These are phyloP conservation scores for Phacellophora camtschatica DNA, from an alignment of 30 jellyfish, hydroid and myxozoan genomes.

Conservation along the genomic window DNA sequence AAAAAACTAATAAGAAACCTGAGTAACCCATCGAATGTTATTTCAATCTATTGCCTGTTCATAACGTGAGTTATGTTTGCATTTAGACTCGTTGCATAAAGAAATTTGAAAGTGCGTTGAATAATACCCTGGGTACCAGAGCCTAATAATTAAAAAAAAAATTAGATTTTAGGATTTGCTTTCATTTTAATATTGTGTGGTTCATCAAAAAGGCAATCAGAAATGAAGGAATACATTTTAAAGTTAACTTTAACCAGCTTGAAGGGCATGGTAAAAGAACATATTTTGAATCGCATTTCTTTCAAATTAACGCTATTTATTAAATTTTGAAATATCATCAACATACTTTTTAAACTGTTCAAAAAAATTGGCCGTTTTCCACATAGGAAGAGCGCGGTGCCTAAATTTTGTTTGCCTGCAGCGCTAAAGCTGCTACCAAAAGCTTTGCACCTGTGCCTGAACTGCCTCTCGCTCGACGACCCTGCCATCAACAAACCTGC, in stretches of 20 bases:
- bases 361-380: background rate
- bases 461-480: background rate
- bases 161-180: too few species aligned
- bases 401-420: background rate
- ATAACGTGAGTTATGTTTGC: constrained; percentile 3
- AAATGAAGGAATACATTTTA: background rate
- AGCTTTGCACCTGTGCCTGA: background rate
- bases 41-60: background rate
- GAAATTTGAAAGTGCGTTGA: too few species aligned
- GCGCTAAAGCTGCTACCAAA: background rate
- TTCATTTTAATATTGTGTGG: background rate
- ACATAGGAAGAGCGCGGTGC: background rate
- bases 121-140: too few species aligned
- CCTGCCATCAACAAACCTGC: too few species aligned
- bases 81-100: constrained; percentile 3
- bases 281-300: too few species aligned
- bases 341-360: background rate
- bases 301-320: too few species aligned
- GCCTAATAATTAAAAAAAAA: too few species aligned
- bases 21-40: background rate
- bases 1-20: too few species aligned
- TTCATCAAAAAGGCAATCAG: background rate
- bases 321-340: background rate
- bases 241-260: too few species aligned
- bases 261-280: too few species aligned